Conservation (phyloP, 2,113 vertebrate species). For the Junco hyemalis region DNA sequence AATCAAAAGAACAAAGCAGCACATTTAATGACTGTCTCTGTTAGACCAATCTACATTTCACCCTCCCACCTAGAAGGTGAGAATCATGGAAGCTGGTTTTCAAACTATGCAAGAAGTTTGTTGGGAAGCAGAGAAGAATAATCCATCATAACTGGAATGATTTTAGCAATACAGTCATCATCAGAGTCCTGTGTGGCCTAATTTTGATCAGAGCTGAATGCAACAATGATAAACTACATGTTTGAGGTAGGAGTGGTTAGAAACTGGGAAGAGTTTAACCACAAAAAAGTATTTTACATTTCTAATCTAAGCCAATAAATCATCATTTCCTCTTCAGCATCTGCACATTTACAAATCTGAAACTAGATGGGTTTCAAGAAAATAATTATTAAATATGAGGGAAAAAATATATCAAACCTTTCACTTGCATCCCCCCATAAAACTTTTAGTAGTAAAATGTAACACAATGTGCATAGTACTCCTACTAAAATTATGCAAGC, state of each 20-base stretch:
- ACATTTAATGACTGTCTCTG: background rate
- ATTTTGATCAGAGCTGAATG: background rate
- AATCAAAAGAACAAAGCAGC: background rate
- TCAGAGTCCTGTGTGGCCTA: background rate
- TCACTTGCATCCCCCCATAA: background rate
- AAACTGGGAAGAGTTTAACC: background rate
- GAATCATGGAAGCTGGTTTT: background rate
- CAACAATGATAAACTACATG: conserved; percentile 19
- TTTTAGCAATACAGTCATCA: background rate
- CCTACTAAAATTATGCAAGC: background rate
- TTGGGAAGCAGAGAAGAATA: background rate
- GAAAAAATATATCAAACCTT: background rate
- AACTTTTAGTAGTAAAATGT: background rate
- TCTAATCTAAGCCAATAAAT: conserved; percentile 3
- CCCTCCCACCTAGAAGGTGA: background rate
- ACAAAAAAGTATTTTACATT: background rate
- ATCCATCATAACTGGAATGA: background rate
- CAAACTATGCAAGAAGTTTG: background rate
- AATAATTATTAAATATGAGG: background rate
- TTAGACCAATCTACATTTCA: background rate
- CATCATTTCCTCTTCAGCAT: background rate
- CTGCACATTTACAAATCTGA: background rate
- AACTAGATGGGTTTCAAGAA: background rate
- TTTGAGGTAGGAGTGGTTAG: conserved; percentile 4
- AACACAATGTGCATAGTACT: background rate